Evolutionary conservation across 2,797 vertebrate genomes (phyloP).

Genomic region (Sebastes dallii): DNA sequence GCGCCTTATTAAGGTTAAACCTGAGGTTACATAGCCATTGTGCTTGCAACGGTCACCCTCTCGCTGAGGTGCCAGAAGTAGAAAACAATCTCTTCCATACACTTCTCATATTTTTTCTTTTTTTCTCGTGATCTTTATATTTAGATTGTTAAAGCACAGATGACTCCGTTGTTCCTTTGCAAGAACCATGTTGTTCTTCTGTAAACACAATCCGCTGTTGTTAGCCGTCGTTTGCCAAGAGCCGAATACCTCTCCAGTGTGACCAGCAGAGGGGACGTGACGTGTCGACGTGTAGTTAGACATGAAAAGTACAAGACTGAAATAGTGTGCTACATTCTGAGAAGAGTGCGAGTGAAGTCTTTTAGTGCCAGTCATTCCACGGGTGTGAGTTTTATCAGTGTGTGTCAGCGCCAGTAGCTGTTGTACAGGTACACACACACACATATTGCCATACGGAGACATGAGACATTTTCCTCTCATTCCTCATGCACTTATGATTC

Average conservation of each 20-base stretch:
- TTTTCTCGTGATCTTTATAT: neutral
- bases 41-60: neutral
- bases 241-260: slow-evolving; percentile 1
- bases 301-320: neutral
- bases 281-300: neutral
- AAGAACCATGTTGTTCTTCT: neutral
- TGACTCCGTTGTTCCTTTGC: neutral
- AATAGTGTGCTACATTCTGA: neutral
- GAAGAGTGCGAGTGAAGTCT: neutral
- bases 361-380: slow-evolving; percentile 26
- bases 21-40: neutral
- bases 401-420: neutral
- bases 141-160: neutral
- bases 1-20: neutral
- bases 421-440: no score
- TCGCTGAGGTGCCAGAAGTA: neutral
- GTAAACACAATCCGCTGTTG: slow-evolving; percentile 36
- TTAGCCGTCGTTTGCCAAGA: neutral
- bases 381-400: slow-evolving; percentile 35
- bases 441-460: no score
- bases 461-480: neutral
- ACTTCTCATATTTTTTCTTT: neutral
- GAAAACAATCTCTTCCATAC: neutral
- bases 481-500: neutral
- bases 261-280: neutral